Evolutionary conservation across 2,797 vertebrate species (phyloP).

Genomic region (Falco naumanni): DNA sequence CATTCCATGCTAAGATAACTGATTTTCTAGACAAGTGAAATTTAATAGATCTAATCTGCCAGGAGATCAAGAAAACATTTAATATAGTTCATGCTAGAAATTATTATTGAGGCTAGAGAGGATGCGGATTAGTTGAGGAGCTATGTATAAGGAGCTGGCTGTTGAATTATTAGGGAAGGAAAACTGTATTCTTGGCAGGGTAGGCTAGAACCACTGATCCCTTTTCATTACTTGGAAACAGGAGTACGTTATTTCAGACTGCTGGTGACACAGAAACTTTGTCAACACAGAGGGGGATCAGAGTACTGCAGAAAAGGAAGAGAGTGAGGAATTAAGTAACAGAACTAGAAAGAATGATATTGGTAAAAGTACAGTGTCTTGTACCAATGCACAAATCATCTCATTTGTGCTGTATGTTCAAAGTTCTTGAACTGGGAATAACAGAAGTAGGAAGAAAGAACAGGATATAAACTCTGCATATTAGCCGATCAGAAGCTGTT

Average conservation of each 20-base stretch:
- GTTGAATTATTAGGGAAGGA: not conserved
- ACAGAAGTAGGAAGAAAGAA: not conserved
- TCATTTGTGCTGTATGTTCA: not conserved
- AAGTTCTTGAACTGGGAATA: not conserved
- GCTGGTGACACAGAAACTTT: not conserved
- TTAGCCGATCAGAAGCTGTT: not conserved
- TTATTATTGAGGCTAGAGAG: not conserved
- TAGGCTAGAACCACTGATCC: not conserved
- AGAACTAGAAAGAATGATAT: not conserved
- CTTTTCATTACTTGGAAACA: not conserved
- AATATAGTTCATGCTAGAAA: not conserved
- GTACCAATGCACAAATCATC: not conserved
- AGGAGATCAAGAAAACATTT: not conserved
- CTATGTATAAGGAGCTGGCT: not conserved
- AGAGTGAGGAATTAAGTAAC: not conserved
- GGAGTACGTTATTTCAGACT: not conserved
- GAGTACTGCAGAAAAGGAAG: not conserved
- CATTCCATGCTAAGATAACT: not conserved
- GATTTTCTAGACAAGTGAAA: conserved; percentile 38
- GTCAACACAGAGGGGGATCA: not conserved
- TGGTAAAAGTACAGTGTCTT: not conserved
- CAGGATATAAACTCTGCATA: fast-evolving
- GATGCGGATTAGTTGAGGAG: not conserved
- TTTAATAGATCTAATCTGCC: conserved; percentile 34
- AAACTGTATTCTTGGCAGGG: not conserved